phyloP scores from a whole-genome alignment of 2,113 vertebrate species.

The Cynocephalus volans region DNA sequence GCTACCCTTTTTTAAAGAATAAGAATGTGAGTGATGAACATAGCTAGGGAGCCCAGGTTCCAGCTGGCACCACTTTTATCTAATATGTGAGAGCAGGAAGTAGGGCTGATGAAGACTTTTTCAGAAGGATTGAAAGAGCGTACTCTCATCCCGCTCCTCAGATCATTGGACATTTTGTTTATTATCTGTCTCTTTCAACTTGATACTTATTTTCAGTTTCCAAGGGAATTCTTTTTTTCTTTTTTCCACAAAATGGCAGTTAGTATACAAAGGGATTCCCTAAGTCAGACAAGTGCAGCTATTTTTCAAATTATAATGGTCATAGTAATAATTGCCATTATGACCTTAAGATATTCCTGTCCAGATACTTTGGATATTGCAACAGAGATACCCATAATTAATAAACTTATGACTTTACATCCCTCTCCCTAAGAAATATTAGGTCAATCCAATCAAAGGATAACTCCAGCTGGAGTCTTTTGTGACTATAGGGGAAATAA shows the following conservation, averaged over 20 bases:
- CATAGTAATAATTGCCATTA: not conserved
- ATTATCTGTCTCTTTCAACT: constrained; percentile 23
- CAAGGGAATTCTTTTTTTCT: not conserved
- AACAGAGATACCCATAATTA: not conserved
- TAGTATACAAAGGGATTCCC: not conserved
- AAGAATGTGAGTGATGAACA: not conserved
- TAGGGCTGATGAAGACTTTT: not conserved
- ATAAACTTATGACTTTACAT: not conserved
- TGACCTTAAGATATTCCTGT: not conserved
- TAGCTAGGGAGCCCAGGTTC: not conserved
- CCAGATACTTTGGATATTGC: not conserved
- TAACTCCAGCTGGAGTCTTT: not conserved
- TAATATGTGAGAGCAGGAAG: not conserved
- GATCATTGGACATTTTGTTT: not conserved
- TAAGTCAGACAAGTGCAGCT: not conserved
- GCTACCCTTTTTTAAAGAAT: not conserved
- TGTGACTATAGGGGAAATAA: not conserved
- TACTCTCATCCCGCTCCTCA: not conserved
- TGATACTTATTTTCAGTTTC: not conserved
- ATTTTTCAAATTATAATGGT: not conserved
- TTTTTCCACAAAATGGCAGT: not conserved
- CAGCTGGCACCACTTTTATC: not conserved
- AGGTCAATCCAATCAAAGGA: not conserved
- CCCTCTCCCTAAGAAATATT: not conserved
- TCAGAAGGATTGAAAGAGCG: constrained; percentile 39